Evolutionary conservation across 1,140 invertebrate species (phyloP), one percentile per base, ranked within the genome.

Genomic region (Macrobrachium nipponense): DNA sequence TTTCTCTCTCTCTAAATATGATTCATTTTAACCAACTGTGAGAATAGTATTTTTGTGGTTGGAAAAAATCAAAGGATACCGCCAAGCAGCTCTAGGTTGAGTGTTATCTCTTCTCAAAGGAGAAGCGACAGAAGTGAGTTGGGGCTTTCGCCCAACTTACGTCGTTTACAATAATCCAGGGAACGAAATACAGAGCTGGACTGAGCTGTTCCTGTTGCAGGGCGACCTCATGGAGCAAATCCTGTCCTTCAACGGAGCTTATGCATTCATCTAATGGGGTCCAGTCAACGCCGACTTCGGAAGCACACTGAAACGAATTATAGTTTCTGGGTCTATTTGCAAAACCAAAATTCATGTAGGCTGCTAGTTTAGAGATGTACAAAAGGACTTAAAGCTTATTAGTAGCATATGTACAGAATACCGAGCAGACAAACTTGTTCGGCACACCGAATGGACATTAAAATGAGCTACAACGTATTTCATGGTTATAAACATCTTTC

Each of bases 131-230:
- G 44, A 14, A 14, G 43, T n/a, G 43, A 11, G 2, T n/a, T 6
- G 3, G 2, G 5, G 18, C 17, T 36, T 36, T 11, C 62, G 5
- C 14, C 17, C 2, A 23, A 87, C 88, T 83, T 58, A 89, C 88
- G 27, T 89, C 88, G 68, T 89, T 85, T n/a, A 89, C 88, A 59
- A 89, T 68, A 66, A 89, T 89, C 88, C 88, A 89, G 7, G 88
- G 88, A 0, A 89, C 88, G 61, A 87, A 89, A 72, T 87, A 89
- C 8, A 89, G 82, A 17, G 59, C 6, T 12, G 88, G 88, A 44
- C 84, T 36, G 18, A 89, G 88, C 58, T 87, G 36, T n/a, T 87
- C 85, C 70, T 89, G 86, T 23, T 87, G 60, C 7, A 89, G 5
- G 17, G 85, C 88, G 18, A 89, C 88, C 0, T 84, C 58, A 62